Evolutionary conservation across 2,797 vertebrate genomes (phyloP), one percentile per base, ranked within the genome.

Genomic region (Furcifer pardalis): DNA sequence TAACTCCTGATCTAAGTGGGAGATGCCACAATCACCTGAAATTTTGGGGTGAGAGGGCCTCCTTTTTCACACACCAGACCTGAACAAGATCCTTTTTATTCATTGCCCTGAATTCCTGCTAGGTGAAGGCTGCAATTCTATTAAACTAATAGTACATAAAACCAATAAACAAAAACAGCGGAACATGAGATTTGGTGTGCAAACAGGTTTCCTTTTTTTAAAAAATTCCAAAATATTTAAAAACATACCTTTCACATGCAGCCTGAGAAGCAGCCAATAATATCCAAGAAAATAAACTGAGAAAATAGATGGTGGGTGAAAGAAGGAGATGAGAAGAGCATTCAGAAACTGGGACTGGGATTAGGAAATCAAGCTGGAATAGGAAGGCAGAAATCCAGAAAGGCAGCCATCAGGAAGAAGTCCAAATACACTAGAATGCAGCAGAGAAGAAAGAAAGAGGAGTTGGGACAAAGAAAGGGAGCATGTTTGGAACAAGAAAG

Each of bases 201-300:
- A 79, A 35, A 19, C 25, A n/a, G 1, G 17, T 56, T 65, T n/a
- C 52, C 21, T n/a, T n/a, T 84, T 66, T 56, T 69, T 77, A 37
- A 10, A 15, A 10, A n/a, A 32, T 4, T 30, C n/a, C 30, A 75
- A 81, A 73, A 37, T 12, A 17, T 66, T 68, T 75, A 30, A 65
- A 84, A 71, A 73, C 63, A 62, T 81, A 75, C 78, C 72, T 75
- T 81, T 49, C 66, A 75, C 77, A 37, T 72, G 37, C 62, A 71
- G 35, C 65, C 49, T 79, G 23, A 62, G 66, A 66, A 56, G 25
- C 63, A 56, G 12, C 10, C 8, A 23, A 62, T 0, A 60, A n/a
- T 68, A 60, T 76, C 62, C 62, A 85, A 56, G 49, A 60, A 27
- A 75, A 46, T 52, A 75, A 81, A 37, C 23, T 68, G 49, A 77